A percentile compares a stretch with the other conserved stretches of the same genome.
phyloP scores from a whole-genome alignment of 2,113 vertebrate genomes.

The Talpa occidentalis region DNA sequence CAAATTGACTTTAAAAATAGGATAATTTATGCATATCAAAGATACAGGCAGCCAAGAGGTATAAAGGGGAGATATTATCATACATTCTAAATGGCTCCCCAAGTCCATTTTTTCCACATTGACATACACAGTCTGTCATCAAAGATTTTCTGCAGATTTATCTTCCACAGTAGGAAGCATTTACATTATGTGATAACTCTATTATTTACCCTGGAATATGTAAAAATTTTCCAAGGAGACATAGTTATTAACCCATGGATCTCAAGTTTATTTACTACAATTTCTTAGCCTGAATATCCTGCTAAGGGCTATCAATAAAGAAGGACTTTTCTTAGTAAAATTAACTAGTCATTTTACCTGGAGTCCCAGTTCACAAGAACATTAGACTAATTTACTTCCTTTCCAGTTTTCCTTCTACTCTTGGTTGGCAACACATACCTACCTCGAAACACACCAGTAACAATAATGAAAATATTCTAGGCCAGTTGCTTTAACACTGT shows the following conservation, averaged over 20 bases:
- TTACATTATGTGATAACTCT: background rate
- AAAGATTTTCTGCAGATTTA: background rate
- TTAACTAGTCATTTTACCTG: background rate
- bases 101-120: background rate
- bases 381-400: background rate
- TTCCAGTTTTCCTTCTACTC: background rate
- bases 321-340: background rate
- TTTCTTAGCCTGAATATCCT: background rate
- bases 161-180: background rate
- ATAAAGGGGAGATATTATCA: background rate
- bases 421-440: background rate
- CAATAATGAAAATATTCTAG: background rate
- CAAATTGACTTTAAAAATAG: background rate
- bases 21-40: background rate
- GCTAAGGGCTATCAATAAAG: background rate
- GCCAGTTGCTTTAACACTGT: background rate
- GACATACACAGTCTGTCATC: background rate
- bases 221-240: no score
- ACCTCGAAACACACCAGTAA: background rate
- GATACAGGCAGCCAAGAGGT: background rate
- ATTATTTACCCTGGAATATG: background rate
- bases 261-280: background rate
- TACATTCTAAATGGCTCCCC: fast-evolving
- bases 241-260: background rate
- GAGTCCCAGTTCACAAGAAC: background rate